Evolutionary conservation across 2,113 vertebrate genomes (phyloP).

Genomic region (Vicugna pacos): DNA sequence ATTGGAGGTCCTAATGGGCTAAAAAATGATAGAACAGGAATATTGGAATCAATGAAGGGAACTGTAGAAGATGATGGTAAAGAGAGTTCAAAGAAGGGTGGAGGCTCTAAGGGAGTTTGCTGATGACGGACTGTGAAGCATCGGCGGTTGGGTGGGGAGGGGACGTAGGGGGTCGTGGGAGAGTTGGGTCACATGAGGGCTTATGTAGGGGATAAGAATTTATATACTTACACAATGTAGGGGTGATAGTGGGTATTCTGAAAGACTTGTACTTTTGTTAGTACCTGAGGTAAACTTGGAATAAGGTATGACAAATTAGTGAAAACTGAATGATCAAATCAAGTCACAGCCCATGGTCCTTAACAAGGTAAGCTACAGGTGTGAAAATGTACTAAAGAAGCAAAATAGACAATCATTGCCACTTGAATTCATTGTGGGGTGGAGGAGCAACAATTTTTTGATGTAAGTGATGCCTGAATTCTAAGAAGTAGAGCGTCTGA

Average conservation of each 20-base stretch:
- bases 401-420: not conserved
- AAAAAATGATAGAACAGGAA: not conserved
- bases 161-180: not conserved
- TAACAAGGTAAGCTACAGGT: not conserved
- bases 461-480: not conserved
- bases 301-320: not conserved
- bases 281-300: constrained; percentile 12
- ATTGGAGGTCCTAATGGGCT: not conserved
- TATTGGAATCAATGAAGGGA: constrained; percentile 4
- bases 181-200: not conserved
- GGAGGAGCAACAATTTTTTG: not conserved
- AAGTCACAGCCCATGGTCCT: not conserved
- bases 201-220: not conserved
- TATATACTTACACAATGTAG: not conserved
- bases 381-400: not conserved
- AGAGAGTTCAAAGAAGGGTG: not conserved
- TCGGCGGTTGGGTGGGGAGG: not conserved
- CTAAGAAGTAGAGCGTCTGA: not conserved
- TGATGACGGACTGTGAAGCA: not conserved
- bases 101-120: not conserved
- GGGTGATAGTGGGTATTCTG: not conserved
- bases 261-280: not conserved
- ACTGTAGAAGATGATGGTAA: not conserved
- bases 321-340: not conserved
- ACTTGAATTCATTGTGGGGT: not conserved